Evolutionary conservation across 1,140 invertebrate species (phyloP).

Genomic region (Dreissena polymorpha): DNA sequence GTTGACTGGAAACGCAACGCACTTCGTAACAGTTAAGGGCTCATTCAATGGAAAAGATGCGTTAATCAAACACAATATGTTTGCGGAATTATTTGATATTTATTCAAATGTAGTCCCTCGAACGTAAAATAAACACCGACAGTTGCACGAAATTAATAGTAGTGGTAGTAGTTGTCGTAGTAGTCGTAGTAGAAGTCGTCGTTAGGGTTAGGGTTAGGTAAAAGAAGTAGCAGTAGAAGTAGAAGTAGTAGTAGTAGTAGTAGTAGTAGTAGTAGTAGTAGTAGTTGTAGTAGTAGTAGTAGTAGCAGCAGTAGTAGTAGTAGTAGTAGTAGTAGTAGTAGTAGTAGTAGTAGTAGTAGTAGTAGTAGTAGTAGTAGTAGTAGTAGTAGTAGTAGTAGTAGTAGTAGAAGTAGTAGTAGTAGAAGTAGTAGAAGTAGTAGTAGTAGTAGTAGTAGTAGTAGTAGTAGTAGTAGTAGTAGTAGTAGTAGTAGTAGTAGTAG

Average conservation of each 20-base stretch:
- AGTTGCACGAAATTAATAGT: neutral
- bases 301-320: conserved; percentile 40
- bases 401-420: conserved; percentile 29
- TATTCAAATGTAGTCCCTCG: no score
- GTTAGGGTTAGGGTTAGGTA: conserved; percentile 19
- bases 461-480: neutral
- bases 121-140: no score
- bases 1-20: no score
- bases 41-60: no score
- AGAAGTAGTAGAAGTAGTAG: conserved; percentile 8
- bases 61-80: no score
- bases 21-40: no score
- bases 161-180: conserved; percentile 4
- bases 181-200: neutral
- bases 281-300: conserved; percentile 12
- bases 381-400: conserved; percentile 8
- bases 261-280: neutral
- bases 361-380: neutral
- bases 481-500: conserved; percentile 10
- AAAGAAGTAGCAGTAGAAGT: neutral
- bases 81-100: no score
- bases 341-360: conserved; percentile 11
- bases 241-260: conserved; percentile 9
- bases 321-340: conserved; percentile 9
- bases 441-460: conserved; percentile 2